Conservation (phyloP, 2,888 invertebrate species). For the Monoplex corrugatus region DNA sequence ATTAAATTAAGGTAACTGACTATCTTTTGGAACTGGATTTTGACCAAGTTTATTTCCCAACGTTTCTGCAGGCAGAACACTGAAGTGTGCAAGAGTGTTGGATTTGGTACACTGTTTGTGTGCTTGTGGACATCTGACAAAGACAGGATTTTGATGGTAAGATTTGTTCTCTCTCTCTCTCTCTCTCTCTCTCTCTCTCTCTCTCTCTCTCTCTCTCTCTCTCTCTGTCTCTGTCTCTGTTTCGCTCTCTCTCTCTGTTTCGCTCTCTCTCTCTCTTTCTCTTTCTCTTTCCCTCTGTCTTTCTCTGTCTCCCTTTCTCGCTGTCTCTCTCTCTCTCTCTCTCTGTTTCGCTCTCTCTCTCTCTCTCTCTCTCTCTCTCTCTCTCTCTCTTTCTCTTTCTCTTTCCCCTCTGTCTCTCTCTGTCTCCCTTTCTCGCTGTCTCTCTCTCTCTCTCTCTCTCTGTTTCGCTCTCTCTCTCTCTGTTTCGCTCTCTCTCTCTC, state of each 20-base stretch:
- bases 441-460: neutral
- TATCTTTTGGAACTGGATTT: neutral
- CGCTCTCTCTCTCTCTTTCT: too few relatives aligned
- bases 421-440: neutral
- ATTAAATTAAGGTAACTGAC: too few relatives aligned
- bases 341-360: neutral
- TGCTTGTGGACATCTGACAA: neutral
- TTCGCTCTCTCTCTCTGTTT: neutral
- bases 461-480: neutral
- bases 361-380: too few relatives aligned
- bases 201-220: neutral
- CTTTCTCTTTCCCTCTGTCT: neutral
- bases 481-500: neutral
- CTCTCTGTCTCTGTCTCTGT: neutral
- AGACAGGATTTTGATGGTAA: too few relatives aligned
- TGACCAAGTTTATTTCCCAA: neutral
- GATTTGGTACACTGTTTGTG: neutral
- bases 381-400: neutral
- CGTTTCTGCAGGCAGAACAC: neutral
- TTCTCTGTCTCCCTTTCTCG: neutral
- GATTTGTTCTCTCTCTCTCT: neutral
- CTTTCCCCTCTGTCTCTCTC: neutral
- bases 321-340: neutral
- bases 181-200: slow-evolving; percentile 7
- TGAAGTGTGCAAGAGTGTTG: too few relatives aligned